A percentile compares a stretch with the other conserved stretches of the same genome.
Evolutionary conservation across 2,888 invertebrate genomes (phyloP).

Genomic region (Icerya purchasi): DNA sequence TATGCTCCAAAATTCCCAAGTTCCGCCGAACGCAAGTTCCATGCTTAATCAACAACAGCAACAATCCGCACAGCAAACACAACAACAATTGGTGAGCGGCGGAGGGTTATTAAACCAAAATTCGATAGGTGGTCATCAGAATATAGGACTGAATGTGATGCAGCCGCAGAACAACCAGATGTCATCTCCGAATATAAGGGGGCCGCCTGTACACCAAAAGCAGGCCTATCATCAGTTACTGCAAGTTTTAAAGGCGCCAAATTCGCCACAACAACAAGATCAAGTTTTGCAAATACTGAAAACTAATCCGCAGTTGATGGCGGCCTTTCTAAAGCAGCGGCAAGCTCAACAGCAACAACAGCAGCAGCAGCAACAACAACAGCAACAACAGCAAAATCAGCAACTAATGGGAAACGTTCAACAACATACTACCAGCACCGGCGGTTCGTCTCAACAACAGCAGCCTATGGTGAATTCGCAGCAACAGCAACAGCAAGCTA

Average conservation of each 20-base stretch:
- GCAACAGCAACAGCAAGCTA: constrained; percentile 24
- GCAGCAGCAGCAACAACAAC: constrained; percentile 23
- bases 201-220: constrained; percentile 16
- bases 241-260: constrained; percentile 72
- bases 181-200: constrained; percentile 16
- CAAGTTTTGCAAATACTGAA: constrained; percentile 74
- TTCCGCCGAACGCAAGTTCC: constrained; percentile 10
- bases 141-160: constrained; percentile 16
- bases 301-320: constrained; percentile 85
- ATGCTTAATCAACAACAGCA: constrained; percentile 10
- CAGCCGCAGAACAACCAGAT: constrained; percentile 28
- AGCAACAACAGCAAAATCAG: constrained; percentile 22
- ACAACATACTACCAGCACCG: constrained; percentile 21
- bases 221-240: constrained; percentile 66
- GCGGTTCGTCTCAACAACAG: constrained; percentile 25
- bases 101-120: constrained; percentile 22
- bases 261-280: constrained; percentile 76
- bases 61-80: constrained; percentile 24
- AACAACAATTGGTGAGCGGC: constrained; percentile 25
- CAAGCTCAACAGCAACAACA: constrained; percentile 20
- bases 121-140: constrained; percentile 7
- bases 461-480: constrained; percentile 34
- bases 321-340: constrained; percentile 65
- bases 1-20: constrained; percentile 12
- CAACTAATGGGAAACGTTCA: constrained; percentile 17